Base-by-base conservation (phyloP, 2,888 invertebrate species). In the Lagria hirta region DNA sequence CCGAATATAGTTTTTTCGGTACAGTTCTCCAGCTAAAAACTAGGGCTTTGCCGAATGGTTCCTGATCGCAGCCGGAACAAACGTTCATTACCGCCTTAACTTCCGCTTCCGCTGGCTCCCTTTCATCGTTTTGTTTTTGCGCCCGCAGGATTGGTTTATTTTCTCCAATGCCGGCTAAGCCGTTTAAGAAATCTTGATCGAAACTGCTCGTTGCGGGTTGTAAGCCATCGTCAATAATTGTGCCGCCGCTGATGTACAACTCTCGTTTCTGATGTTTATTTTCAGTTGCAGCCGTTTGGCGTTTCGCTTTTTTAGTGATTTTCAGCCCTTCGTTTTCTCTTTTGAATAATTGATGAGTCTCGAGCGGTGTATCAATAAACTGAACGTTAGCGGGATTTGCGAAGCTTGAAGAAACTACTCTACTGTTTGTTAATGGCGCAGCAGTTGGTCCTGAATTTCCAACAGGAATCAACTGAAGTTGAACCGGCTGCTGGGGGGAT, bases 101-200 rank as follows among this genome's bases (percentile, higher is more conserved):
- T 68, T 89, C 89, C 16, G 84, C 87, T 66, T 89, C 88, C 0
- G 89, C 89, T 0, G 88, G 88, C 58, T 89, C 89, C 23, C 86
- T 75, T 58, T 86, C 88, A 45, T 87, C 84, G 35, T 73, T 74
- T 55, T 82, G 75, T 47, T 79, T 82, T 49, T 80, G 72, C 57
- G 79, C 78, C 52, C 78, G 75, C 3, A 70, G 51, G 37, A 81
- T 73, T 1, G 80, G 78, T 28, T 78, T 65, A 48, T 81, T 82
- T 4, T 83, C 78, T 0, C 85, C 86, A 21, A 84, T 84, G 38
- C 82, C 84, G 1, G 86, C 83, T 14, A 88, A 73, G 1, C 88
- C 87, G 32, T 72, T 72, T 18, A 81, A 68, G 4, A 82, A 69
- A 6, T 79, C 78, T 51, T 79, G 76, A 55, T 80, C 76, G 22